Percentiles rank a stretch among this genome's conserved stretches.
Evolutionary conservation across 1,140 invertebrate species (phyloP).

Genomic region (Ericerus pela): DNA sequence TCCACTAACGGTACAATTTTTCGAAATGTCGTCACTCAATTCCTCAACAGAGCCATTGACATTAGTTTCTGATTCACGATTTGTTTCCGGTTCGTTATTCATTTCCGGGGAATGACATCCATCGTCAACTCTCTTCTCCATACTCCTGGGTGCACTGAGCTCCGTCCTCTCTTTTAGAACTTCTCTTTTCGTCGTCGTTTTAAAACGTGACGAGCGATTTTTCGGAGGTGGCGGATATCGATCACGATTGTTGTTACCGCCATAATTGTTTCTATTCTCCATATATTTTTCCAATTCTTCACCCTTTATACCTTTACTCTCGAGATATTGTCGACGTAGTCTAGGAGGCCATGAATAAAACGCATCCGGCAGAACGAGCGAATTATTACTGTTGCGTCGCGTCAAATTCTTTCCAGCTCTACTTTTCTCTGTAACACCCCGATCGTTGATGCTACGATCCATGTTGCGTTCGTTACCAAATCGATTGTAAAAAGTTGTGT

Average conservation of each 20-base stretch:
- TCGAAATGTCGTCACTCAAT: too few relatives aligned
- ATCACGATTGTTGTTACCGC: background rate
- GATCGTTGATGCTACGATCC: background rate
- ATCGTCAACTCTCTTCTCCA: too few relatives aligned
- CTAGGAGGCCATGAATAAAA: background rate
- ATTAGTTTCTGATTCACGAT: too few relatives aligned
- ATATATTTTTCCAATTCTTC: constrained; percentile 1
- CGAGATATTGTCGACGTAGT: background rate
- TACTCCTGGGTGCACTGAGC: too few relatives aligned
- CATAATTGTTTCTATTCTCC: background rate
- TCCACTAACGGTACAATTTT: too few relatives aligned
- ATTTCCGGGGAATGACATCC: too few relatives aligned
- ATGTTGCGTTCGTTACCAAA: background rate
- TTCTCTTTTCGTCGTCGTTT: background rate
- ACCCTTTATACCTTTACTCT: background rate
- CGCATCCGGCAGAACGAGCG: background rate
- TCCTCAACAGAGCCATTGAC: too few relatives aligned
- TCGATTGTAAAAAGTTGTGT: background rate
- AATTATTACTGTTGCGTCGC: background rate
- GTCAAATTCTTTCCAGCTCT: background rate
- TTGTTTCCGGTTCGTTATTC: too few relatives aligned
- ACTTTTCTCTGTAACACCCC: background rate
- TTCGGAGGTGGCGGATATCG: background rate
- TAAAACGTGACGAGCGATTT: background rate
- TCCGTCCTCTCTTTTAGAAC: too few relatives aligned